phyloP scores from a whole-genome alignment of 2,797 vertebrate species.

The Ataeniobius toweri region DNA sequence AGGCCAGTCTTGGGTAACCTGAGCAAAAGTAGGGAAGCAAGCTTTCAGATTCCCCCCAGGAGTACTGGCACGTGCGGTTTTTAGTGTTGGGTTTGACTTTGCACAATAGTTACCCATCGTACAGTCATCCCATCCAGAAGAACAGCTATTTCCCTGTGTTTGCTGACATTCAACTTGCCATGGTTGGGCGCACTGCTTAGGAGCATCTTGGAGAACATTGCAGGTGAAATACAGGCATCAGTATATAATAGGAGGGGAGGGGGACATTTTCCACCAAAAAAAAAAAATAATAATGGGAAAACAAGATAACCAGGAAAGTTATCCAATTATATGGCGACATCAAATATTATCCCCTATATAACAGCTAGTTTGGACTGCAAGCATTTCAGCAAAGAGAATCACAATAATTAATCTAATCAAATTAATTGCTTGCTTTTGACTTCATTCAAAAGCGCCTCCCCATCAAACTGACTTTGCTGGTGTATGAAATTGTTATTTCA shows the following conservation, averaged over 20 bases:
- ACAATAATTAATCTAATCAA: slow-evolving; percentile 39
- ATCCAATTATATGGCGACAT: background rate
- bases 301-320: background rate
- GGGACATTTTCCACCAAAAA: slow-evolving; percentile 4
- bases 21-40: slow-evolving; percentile 79
- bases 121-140: slow-evolving; percentile 73
- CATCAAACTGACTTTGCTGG: slow-evolving; percentile 64
- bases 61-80: slow-evolving; percentile 50
- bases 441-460: slow-evolving; percentile 23
- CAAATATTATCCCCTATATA: background rate
- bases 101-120: slow-evolving; percentile 70
- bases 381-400: slow-evolving; percentile 59
- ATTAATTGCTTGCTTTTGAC: slow-evolving; percentile 17
- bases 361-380: slow-evolving; percentile 38
- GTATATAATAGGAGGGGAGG: background rate
- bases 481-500: slow-evolving; percentile 74
- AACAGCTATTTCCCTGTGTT: slow-evolving; percentile 61
- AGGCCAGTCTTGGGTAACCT: slow-evolving; percentile 82
- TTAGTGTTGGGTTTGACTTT: slow-evolving; percentile 51
- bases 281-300: background rate
- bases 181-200: slow-evolving; percentile 63
- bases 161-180: slow-evolving; percentile 69
- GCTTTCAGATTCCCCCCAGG: slow-evolving; percentile 62
- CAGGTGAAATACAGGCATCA: slow-evolving; percentile 41
- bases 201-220: slow-evolving; percentile 59